These are phyloP conservation scores for Cotesia congregata DNA, from an alignment of 2,888 invertebrate genomes.

Conservation along the genomic window DNA sequence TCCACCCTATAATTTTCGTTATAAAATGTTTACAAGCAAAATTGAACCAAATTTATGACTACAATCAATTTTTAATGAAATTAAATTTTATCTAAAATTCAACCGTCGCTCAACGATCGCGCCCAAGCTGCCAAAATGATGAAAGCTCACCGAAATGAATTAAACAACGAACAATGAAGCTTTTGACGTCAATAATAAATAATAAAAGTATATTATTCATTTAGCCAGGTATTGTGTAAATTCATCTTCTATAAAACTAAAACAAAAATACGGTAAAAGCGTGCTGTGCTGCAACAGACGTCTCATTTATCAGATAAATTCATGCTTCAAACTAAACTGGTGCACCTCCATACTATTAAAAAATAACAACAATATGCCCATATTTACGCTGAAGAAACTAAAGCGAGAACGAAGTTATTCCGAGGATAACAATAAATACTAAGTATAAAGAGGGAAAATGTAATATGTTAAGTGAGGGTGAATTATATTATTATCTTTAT, in stretches of 20 bases:
- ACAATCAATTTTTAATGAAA: no score
- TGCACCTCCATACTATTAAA: no score
- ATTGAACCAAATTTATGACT: no score
- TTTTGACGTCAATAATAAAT: neutral
- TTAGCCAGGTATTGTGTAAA: neutral
- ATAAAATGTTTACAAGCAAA: no score
- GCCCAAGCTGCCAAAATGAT: neutral
- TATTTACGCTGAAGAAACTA: neutral
- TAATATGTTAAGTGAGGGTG: conserved; percentile 14
- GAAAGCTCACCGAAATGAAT: neutral
- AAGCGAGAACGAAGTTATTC: conserved; percentile 1
- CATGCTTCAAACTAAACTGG: neutral
- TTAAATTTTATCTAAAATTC: no score
- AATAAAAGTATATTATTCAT: conserved; percentile 1
- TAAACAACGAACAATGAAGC: neutral
- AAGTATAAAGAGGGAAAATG: neutral
- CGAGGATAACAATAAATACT: conserved; percentile 46
- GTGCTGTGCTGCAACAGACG: conserved; percentile 13
- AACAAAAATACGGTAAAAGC: neutral
- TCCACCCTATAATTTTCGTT: no score
- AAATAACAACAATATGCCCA: no score
- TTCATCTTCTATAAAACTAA: neutral
- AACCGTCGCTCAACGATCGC: no score
- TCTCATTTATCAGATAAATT: conserved; percentile 30
- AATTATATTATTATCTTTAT: conserved; percentile 5